Conservation (phyloP, 1,140 invertebrate species). For the Conus ventricosus region DNA sequence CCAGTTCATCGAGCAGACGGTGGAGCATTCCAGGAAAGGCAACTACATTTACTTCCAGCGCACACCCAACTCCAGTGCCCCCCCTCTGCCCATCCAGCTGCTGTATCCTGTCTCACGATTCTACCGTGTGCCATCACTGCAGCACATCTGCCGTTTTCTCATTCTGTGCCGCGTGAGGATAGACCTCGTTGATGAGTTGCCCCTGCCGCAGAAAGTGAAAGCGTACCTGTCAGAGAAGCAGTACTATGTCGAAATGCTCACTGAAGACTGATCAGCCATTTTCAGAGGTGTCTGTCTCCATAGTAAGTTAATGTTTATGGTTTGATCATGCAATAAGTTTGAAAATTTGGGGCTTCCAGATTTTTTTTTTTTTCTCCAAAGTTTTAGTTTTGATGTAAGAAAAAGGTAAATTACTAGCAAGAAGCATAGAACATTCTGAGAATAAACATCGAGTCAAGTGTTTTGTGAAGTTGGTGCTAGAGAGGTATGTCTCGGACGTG, state of each 20-base stretch:
- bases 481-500: too few relatives aligned
- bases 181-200: conserved; percentile 91
- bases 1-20: conserved; percentile 98
- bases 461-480: too few relatives aligned
- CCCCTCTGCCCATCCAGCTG: conserved; percentile 96
- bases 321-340: too few relatives aligned
- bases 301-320: too few relatives aligned
- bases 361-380: too few relatives aligned
- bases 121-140: conserved; percentile 91
- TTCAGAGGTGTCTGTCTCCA: too few relatives aligned
- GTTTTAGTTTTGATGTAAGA: too few relatives aligned
- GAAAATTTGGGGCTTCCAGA: too few relatives aligned
- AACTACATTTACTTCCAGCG: conserved; percentile 97
- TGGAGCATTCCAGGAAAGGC: conserved; percentile 94
- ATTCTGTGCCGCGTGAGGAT: conserved; percentile 86
- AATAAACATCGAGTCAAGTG: too few relatives aligned
- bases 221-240: conserved; percentile 95
- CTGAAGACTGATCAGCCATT: conserved; percentile 44
- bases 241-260: conserved; percentile 92
- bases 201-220: conserved; percentile 90
- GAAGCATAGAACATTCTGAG: too few relatives aligned
- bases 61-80: conserved; percentile 87
- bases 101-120: conserved; percentile 97
- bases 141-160: conserved; percentile 92
- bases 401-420: too few relatives aligned